phyloP scores from a whole-genome alignment of 2,113 vertebrate species.

The Platysteira castanea region DNA sequence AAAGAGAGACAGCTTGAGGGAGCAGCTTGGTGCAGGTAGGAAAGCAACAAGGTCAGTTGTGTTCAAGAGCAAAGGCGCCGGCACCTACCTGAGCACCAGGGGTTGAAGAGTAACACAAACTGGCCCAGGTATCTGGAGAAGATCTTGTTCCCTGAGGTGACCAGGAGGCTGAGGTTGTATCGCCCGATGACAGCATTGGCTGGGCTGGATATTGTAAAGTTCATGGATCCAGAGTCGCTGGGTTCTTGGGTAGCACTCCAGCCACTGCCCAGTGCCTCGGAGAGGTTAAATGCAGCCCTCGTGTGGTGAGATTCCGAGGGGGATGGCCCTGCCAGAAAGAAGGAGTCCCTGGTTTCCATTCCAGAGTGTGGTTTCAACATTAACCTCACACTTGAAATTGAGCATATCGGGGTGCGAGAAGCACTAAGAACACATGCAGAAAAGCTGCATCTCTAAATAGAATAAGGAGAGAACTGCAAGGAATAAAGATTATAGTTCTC shows the following conservation, averaged over 20 bases:
- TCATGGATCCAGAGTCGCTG: not conserved
- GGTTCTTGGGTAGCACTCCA: constrained; percentile 63
- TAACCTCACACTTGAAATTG: not conserved
- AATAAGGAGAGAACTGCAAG: not conserved
- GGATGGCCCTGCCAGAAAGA: constrained; percentile 56
- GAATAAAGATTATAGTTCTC: not conserved
- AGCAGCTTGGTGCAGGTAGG: not conserved
- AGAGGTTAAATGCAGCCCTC: constrained; percentile 66
- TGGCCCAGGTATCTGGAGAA: constrained; percentile 61
- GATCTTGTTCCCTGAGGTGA: constrained; percentile 61
- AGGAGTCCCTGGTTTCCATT: not conserved
- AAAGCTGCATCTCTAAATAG: not conserved
- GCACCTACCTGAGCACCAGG: constrained; percentile 87
- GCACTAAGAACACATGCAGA: not conserved
- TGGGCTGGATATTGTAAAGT: constrained; percentile 70
- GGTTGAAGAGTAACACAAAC: constrained; percentile 91
- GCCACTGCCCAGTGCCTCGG: not conserved
- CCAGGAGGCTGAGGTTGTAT: constrained; percentile 75
- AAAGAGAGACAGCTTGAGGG: not conserved
- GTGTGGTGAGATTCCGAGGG: constrained; percentile 75
- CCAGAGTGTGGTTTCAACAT: not conserved
- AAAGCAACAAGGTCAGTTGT: not conserved
- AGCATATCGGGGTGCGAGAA: fast-evolving
- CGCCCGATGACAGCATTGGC: constrained; percentile 79
- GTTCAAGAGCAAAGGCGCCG: not conserved